Evolutionary conservation across 1,140 invertebrate species (phyloP).

Genomic region (Ditylenchus dipsaci): DNA sequence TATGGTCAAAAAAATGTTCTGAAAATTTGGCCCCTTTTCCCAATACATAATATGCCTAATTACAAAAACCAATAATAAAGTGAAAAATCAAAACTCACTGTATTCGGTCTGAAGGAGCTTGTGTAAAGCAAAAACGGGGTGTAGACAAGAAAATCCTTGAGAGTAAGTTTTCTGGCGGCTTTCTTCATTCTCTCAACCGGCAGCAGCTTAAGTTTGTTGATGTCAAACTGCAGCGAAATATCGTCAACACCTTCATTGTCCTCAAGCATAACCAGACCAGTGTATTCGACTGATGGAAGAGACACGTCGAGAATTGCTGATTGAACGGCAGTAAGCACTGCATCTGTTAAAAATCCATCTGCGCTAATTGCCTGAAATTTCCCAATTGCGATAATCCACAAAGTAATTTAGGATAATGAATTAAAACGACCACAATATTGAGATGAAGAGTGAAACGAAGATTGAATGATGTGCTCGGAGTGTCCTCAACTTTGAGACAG

Average conservation of each 20-base stretch:
- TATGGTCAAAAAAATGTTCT: too few relatives aligned
- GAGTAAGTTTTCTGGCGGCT: neutral
- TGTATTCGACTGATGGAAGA: constrained; percentile 14
- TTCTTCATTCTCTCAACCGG: neutral
- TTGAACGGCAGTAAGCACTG: constrained; percentile 24
- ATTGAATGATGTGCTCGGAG: constrained; percentile 14
- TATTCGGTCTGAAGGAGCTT: neutral
- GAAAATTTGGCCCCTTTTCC: too few relatives aligned
- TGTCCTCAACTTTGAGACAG: constrained; percentile 3
- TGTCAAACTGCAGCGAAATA: constrained; percentile 29
- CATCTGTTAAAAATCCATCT: constrained; percentile 28
- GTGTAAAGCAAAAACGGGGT: constrained; percentile 24
- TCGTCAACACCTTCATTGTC: constrained; percentile 15
- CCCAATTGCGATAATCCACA: too few relatives aligned
- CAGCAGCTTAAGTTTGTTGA: constrained; percentile 12
- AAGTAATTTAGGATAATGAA: too few relatives aligned
- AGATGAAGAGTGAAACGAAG: constrained; percentile 31
- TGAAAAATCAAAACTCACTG: neutral
- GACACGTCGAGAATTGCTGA: constrained; percentile 23
- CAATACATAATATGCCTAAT: too few relatives aligned
- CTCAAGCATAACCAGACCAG: neutral
- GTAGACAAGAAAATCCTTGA: constrained; percentile 22
- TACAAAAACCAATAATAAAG: too few relatives aligned
- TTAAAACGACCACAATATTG: constrained; percentile 17
- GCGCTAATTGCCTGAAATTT: constrained; percentile 28